A percentile compares a stretch with the other conserved stretches of the same genome.
Evolutionary conservation across 2,888 invertebrate genomes (phyloP).

Genomic region (Heliconius ismenius): DNA sequence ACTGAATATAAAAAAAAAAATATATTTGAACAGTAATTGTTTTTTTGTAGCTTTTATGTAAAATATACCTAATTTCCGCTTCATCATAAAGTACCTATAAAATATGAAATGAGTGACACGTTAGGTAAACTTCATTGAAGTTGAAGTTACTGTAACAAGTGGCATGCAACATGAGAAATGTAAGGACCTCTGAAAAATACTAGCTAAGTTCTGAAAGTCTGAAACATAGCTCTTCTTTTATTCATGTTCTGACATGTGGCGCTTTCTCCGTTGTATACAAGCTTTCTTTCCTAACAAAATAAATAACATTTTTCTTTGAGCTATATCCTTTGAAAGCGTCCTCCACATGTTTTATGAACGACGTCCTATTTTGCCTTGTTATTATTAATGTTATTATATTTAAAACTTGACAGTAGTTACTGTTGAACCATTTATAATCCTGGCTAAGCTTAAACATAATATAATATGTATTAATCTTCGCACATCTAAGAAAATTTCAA

Average conservation of each 20-base stretch:
- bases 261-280: conserved; percentile 71
- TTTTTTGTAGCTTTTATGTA: background rate
- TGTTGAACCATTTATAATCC: conserved; percentile 39
- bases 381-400: conserved; percentile 7
- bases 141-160: conserved; percentile 29
- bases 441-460: conserved; percentile 22
- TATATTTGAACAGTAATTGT: no score
- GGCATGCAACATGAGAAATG: conserved; percentile 59
- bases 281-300: conserved; percentile 80
- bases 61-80: background rate
- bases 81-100: background rate
- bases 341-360: conserved; percentile 78
- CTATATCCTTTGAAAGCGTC: conserved; percentile 76
- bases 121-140: conserved; percentile 23
- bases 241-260: conserved; percentile 81
- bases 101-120: background rate
- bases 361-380: conserved; percentile 51
- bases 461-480: conserved; percentile 43
- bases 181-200: conserved; percentile 71
- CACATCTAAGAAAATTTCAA: conserved; percentile 67
- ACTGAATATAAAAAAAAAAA: no score
- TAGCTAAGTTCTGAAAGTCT: conserved; percentile 76
- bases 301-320: conserved; percentile 79
- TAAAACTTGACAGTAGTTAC: background rate
- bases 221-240: conserved; percentile 79